phyloP scores from a whole-genome alignment of 2,797 vertebrate species.

The Phylloscopus collybita region DNA sequence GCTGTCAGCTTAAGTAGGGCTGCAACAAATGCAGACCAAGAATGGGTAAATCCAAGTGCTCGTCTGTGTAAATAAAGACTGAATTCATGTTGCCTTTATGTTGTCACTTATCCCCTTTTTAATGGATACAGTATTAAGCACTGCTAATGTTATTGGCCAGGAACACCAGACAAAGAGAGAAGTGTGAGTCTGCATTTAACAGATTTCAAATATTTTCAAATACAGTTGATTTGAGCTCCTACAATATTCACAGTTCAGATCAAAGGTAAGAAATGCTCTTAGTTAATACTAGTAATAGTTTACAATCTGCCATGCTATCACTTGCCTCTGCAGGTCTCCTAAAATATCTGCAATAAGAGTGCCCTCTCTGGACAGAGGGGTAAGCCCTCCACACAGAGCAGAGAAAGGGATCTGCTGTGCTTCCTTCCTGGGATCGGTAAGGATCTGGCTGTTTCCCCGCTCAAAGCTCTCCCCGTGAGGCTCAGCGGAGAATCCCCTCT shows the following conservation, averaged over 20 bases:
- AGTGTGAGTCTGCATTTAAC: not conserved
- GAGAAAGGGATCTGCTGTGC: not conserved
- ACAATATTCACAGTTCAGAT: not conserved
- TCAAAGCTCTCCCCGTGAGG: not conserved
- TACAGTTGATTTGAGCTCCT: not conserved
- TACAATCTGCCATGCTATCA: not conserved
- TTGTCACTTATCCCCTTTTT: not conserved
- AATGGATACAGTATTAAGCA: not conserved
- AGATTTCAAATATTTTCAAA: not conserved
- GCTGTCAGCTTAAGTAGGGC: not conserved
- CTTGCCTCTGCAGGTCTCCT: not conserved
- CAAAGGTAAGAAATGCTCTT: not conserved
- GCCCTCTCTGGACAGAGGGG: constrained; percentile 41
- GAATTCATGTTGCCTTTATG: not conserved
- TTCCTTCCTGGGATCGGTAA: rapidly evolving
- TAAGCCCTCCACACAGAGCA: not conserved
- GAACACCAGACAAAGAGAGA: not conserved
- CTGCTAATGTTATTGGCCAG: not conserved
- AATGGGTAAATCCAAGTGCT: not conserved
- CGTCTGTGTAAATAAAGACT: not conserved
- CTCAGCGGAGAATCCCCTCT: not conserved
- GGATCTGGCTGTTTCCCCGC: not conserved
- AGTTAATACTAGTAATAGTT: not conserved
- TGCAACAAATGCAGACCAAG: not conserved
- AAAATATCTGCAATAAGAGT: constrained; percentile 32